Percentiles rank a stretch among this genome's conserved stretches.
Evolutionary conservation across 2,113 vertebrate genomes (phyloP).

Genomic region (Paracanthobrama guichenoti): DNA sequence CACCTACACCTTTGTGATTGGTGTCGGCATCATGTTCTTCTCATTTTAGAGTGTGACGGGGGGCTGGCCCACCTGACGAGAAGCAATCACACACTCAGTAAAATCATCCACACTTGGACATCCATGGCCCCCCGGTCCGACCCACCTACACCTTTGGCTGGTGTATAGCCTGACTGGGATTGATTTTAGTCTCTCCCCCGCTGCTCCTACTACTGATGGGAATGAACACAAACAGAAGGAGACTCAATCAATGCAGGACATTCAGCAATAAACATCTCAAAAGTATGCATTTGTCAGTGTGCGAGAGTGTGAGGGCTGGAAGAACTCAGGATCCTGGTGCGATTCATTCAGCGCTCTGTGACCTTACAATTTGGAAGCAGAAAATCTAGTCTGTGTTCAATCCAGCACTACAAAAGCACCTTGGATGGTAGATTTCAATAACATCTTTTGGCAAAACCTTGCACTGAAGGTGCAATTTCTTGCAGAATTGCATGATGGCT

Average conservation of each 20-base stretch:
- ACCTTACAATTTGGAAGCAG: background rate
- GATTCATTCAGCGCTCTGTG: constrained; percentile 13
- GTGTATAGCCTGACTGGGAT: constrained; percentile 41
- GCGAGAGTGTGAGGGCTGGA: constrained; percentile 17
- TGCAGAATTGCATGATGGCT: background rate
- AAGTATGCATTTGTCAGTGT: constrained; percentile 14
- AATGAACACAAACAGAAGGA: constrained; percentile 45
- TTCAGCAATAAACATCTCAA: constrained; percentile 50
- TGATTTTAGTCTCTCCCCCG: constrained; percentile 42
- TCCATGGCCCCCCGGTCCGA: background rate
- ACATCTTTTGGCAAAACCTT: constrained; percentile 5
- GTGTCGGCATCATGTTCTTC: constrained; percentile 31
- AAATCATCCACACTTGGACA: constrained; percentile 50
- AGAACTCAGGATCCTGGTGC: constrained; percentile 2
- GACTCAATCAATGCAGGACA: constrained; percentile 51
- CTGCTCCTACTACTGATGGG: constrained; percentile 39
- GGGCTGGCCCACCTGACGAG: constrained; percentile 40
- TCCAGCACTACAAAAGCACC: constrained; percentile 9
- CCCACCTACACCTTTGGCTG: constrained; percentile 11
- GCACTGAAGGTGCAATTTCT: background rate
- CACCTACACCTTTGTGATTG: constrained; percentile 8
- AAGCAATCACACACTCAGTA: constrained; percentile 55
- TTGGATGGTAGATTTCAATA: background rate
- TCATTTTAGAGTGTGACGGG: constrained; percentile 34
- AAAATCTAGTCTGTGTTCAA: constrained; percentile 35